Evolutionary conservation across 2,888 invertebrate species (phyloP), one percentile per base, ranked within the genome.

Genomic region (Metalampra italica): DNA sequence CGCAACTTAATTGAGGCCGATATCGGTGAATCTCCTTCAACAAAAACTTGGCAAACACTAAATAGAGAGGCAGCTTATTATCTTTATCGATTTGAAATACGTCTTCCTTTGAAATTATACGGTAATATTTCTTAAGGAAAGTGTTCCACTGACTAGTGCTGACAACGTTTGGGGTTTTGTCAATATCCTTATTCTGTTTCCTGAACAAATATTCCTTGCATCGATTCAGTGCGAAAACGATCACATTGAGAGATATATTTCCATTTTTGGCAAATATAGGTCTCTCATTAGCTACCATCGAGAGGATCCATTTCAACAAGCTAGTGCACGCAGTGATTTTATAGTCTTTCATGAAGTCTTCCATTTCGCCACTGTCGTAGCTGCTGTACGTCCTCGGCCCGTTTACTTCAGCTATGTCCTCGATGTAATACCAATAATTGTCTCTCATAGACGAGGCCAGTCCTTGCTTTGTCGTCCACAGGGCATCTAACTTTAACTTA

Each of bases 311-410:
- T 67, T 94, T 93, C 37, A 97, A 75, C 47, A 97, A 81, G 55
- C 93, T 93, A 45, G 94, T 92, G 57, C 96, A 95, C 3, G 96
- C 94, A 2, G 96, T 96, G 46, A 94, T 84, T 68, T 93, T 92
- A 71, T 93, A 97, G 73, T 97, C 96, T 57, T 91, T 91, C 48
- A 91, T 72, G 67, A 94, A 94, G 22, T 88, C 90, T 47, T 90
- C 88, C 40, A 90, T 74, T 59, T 93, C 93, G 15, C 90, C 90
- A 11, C 71, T 71, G 58, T 92, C 90, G 42, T 80, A 86, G 45
- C 93, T 88, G 59, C 91, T 91, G 68, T 94, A 95, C 46, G 94
- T 93, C 4, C 96, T 91, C 0, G 96, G 96, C 67, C 92, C 93
- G 48, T 91, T 91, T 37, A 94, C 92, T 61, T 91, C 91, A 0